Base-by-base conservation (phyloP, 2,888 invertebrate genomes). In the Hypomecis punctinalis region DNA sequence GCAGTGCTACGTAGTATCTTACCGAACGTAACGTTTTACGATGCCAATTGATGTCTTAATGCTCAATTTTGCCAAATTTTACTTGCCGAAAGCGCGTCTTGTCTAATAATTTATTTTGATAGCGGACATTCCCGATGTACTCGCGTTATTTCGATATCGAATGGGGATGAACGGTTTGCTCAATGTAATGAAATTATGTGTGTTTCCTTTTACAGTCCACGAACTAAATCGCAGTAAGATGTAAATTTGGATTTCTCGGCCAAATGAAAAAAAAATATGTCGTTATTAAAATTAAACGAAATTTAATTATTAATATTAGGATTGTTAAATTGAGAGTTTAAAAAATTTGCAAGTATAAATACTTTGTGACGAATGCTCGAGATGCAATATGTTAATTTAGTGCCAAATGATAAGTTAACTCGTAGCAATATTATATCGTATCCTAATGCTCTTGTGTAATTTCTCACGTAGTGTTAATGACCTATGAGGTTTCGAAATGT, bases 381-480 rank as follows among this genome's bases (percentile, higher is more conserved):
- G 86, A 91, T 91, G 92, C 91, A 91, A 92, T 93, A 93, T 91
- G 90, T 92, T 92, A 91, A 88, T 91, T 92, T 93, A 92, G 93
- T 93, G 93, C 93, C 93, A 93, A 93, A 93, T 92, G 91, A 92
- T 92, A 92, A 92, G 90, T 93, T 92, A 90, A 91, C 92, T 92
- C 83, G 91, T 93, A 93, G 92, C 92, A 87, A 91, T 92, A 91
- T 90, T 91, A 91, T 90, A 88, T 86, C 82, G 87, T 91, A 90
- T 88, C 89, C 89, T 91, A 90, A 91, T 86, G 89, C 90, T 90
- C 91, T 90, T 90, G 89, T 85, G 88, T 91, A 91, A 89, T 89
- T 87, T 89, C 88, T 91, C 90, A 89, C 85, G 89, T 92, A 92
- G 91, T 90, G 91, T 90, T 89, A 90, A 88, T 86, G 80, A 91